Evolutionary conservation across 2,797 vertebrate genomes (phyloP), one percentile per base, ranked within the genome.

Genomic region (Macrochelys suwanniensis): DNA sequence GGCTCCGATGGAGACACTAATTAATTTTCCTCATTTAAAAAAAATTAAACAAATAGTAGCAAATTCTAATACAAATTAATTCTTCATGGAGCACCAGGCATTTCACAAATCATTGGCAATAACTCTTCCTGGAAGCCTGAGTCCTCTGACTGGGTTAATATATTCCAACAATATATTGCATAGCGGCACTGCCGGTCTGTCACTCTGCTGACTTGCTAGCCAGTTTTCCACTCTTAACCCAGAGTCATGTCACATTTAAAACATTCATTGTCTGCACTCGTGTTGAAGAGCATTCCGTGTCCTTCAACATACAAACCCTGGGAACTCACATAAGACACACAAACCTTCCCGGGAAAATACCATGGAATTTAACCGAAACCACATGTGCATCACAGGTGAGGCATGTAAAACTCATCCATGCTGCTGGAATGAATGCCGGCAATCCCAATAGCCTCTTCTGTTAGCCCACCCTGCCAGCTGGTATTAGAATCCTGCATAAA

Each of bases 51-150:
- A 87, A 79, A 79, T 6, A 79, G 76, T 37, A 96, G 57, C 4
- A 16, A 87, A 80, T 57, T 94, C 57, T 65, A 83, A 28, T 8
- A 37, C 3, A 89, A 89, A 92, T 95, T 79, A 91, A 83, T 95
- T 87, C 89, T 47, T 53, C 50, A 4, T 1, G 53, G 86, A 53
- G 78, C 15, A 79, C 0, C 1, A 0, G 49, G 50, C 82, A 26
- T 37, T 90, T 68, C 85, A 9, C 76, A 89, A 91, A 59, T 84
- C 28, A 9, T 45, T 80, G 84, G 91, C 92, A 91, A 86, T 0
- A 0, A n/a, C 59, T 31, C 42, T 2, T 0, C 26, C 47, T 0
- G 0, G 0, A 6, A n/a, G 50, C 74, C 42, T 16, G 74, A 7
- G 12, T 31, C 4, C 13, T 16, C 26, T 16, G 13, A 45, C 74